Percentiles rank a stretch among this genome's conserved stretches.
These are phyloP conservation scores for Cossypha heuglini DNA, from an alignment of 2,797 vertebrate genomes.

Conservation along the genomic window DNA sequence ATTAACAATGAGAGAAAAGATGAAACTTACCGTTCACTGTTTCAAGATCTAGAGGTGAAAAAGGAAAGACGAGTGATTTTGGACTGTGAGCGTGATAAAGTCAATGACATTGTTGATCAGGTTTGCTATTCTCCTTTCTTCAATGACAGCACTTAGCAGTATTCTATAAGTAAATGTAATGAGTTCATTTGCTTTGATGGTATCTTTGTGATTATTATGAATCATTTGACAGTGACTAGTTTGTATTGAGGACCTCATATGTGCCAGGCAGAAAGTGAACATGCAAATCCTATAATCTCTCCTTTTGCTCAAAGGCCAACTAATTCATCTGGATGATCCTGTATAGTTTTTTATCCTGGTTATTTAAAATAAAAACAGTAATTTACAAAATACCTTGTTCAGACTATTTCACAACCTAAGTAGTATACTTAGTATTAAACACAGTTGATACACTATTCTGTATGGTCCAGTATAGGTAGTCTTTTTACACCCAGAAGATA, in stretches of 20 bases:
- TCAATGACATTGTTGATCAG: conserved; percentile 99
- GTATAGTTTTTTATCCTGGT: not conserved
- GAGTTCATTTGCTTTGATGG: not conserved
- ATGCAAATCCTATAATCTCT: not conserved
- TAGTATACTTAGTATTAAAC: not conserved
- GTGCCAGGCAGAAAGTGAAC: not conserved
- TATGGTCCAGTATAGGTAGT: not conserved
- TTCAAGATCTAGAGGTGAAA: conserved; percentile 97
- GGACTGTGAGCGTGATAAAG: conserved; percentile 98
- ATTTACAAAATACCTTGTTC: not conserved
- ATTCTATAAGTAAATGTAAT: not conserved
- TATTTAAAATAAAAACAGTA: not conserved
- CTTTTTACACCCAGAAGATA: not conserved
- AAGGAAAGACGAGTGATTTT: conserved; percentile 96
- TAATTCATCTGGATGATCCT: not conserved
- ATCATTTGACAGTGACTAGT: not conserved
- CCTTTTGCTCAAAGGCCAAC: not conserved
- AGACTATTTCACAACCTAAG: not conserved
- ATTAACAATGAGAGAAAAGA: conserved; percentile 98
- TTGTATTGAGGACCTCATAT: not conserved
- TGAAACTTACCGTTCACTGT: conserved; percentile 95
- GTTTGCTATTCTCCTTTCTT: conserved; percentile 72
- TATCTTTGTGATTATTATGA: not conserved
- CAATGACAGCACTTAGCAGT: not conserved
- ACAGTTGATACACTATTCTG: not conserved